Percentiles rank a stretch among this genome's conserved stretches.
Conservation (phyloP, 2,888 invertebrate genomes). For the Aricia artaxerxes region DNA sequence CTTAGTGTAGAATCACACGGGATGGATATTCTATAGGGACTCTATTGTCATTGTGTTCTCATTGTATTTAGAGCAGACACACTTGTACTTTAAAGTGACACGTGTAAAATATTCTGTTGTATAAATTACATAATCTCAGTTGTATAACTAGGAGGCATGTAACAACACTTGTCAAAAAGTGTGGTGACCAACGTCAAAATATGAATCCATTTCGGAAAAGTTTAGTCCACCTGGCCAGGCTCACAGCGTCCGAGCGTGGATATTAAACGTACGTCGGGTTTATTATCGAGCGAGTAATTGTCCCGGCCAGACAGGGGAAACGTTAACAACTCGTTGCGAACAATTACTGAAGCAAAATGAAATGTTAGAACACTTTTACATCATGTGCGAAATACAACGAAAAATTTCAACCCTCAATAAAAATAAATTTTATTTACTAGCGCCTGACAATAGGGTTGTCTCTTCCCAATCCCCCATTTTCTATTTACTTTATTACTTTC, state of each 20-base stretch:
- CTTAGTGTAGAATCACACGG: background rate
- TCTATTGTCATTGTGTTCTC: background rate
- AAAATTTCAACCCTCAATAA: background rate
- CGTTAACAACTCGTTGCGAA: conserved; percentile 7
- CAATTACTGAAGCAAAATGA: conserved; percentile 3
- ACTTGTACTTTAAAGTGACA: background rate
- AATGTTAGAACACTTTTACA: background rate
- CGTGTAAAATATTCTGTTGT: background rate
- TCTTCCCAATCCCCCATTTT: background rate
- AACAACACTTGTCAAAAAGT: background rate
- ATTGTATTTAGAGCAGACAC: background rate
- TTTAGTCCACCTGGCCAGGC: background rate
- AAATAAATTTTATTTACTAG: background rate
- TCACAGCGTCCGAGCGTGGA: background rate
- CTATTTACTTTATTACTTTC: too few relatives aligned
- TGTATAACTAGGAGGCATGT: background rate
- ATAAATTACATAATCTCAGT: background rate
- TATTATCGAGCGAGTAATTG: conserved; percentile 16
- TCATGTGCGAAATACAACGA: background rate
- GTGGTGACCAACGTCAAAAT: background rate
- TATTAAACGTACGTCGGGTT: conserved; percentile 1
- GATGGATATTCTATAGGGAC: background rate
- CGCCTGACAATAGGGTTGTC: background rate
- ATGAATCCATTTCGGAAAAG: background rate
- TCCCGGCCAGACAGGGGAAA: background rate